Evolutionary conservation across 2,113 vertebrate species (phyloP).

Genomic region (Hippocampus mohnikei): DNA sequence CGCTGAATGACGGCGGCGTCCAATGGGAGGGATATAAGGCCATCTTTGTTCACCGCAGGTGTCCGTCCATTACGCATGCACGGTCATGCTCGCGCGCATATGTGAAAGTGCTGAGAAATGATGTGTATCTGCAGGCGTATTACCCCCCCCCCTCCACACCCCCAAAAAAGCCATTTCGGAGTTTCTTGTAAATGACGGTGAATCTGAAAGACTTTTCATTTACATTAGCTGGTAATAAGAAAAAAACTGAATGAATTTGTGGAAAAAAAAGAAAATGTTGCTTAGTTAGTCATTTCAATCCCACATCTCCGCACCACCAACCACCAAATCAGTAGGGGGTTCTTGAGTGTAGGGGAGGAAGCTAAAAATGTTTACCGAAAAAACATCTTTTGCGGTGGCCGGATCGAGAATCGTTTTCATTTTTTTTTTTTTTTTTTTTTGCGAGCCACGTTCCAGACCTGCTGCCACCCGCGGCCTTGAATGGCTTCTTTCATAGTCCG

Average conservation of each 20-base stretch:
- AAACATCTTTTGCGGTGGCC: constrained; percentile 55
- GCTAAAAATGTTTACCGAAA: constrained; percentile 52
- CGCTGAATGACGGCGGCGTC: constrained; percentile 50
- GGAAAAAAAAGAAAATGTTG: constrained; percentile 20
- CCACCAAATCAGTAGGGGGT: constrained; percentile 22
- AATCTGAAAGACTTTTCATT: not conserved
- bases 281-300: constrained; percentile 36
- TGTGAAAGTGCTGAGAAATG: constrained; percentile 1
- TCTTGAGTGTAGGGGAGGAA: constrained; percentile 13
- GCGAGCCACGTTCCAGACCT: constrained; percentile 50
- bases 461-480: constrained; percentile 61
- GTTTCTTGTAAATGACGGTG: not conserved
- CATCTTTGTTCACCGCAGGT: constrained; percentile 76
- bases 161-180: not conserved
- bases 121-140: not conserved
- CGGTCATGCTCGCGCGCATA: constrained; percentile 9
- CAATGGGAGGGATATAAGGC: constrained; percentile 55
- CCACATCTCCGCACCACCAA: not conserved
- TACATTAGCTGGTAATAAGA: not conserved
- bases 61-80: constrained; percentile 42
- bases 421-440: constrained; percentile 19
- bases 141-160: too few relatives aligned
- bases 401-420: constrained; percentile 50
- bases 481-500: constrained; percentile 64
- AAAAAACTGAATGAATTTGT: not conserved